A percentile compares a stretch with the other conserved stretches of the same genome.
Conservation (phyloP, 2,113 vertebrate genomes). For the Cryptotis parvus region DNA sequence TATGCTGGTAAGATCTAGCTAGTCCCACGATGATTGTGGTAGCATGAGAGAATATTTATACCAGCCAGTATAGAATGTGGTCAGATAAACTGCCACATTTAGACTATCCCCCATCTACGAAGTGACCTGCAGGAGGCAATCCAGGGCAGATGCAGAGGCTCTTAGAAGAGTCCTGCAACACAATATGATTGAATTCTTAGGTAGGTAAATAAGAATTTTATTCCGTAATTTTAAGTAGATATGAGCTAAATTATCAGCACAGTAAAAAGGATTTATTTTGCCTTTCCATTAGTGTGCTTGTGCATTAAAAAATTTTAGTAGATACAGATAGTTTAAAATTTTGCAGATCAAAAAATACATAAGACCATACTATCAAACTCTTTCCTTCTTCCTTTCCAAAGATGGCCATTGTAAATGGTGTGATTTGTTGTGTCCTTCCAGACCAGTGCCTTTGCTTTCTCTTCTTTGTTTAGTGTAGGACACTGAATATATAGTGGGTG, state of each 20-base stretch:
- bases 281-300: not conserved
- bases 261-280: conserved; percentile 14
- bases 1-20: no score
- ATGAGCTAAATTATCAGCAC: not conserved
- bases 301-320: not conserved
- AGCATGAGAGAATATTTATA: no score
- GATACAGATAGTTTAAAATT: not conserved
- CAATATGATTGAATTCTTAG: not conserved
- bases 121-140: no score
- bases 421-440: not conserved
- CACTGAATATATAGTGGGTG: not conserved
- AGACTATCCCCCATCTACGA: no score
- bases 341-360: not conserved
- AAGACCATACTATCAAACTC: not conserved
- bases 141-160: no score
- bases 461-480: not conserved
- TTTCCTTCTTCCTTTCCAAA: not conserved
- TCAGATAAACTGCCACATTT: no score
- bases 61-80: no score
- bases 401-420: not conserved
- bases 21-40: no score
- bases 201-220: not conserved
- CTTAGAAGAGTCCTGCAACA: no score
- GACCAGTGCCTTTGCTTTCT: not conserved
- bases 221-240: not conserved